Evolutionary conservation across 2,797 vertebrate species (phyloP), one percentile per base, ranked within the genome.

Genomic region (Sebastes diaconus): DNA sequence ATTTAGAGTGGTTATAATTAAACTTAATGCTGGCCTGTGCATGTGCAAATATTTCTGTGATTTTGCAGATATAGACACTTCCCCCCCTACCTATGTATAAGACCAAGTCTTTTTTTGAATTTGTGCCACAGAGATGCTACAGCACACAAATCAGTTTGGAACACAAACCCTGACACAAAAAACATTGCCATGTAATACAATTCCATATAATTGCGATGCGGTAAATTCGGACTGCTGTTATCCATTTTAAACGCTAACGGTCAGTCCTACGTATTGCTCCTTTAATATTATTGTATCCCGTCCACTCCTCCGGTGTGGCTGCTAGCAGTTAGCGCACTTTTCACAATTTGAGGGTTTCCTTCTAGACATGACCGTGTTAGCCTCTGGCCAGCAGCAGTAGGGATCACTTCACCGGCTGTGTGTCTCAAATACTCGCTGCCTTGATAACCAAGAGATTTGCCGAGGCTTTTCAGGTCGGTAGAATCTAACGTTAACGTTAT

Each of bases 1-100:
- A n/a, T 50, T 83, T 34, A 29, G 34, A 72, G 32, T 29, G 5
- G 12, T 58, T 42, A 65, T 22, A 64, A 20, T 72, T 55, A 46
- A 73, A 50, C 29, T 27, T 12, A 20, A 1, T 32, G 25, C 39
- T 20, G 29, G 16, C 42, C 27, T 67, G 22, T 72, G 61, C 29
- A 20, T 16, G 6, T 52, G 36, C 2, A 13, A 6, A 30, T 57
- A 60, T 73, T 57, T 22, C 22, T 68, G 7, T 24, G 68, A 63
- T 68, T 72, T 12, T 25, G n/a, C 12, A 52, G 24, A 57, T 34
- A 52, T 11, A 1, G 32, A 58, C 6, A 5, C 34, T 5, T 32
- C 7, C 59, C 4, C 34, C 6, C 11, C 20, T 5, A 25, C 30
- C 80, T 67, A 57, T 55, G 39, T n/a, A n/a, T 58, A 14, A 25